Conservation (phyloP, 2,797 vertebrate genomes). For the Malurus leucopterus region DNA sequence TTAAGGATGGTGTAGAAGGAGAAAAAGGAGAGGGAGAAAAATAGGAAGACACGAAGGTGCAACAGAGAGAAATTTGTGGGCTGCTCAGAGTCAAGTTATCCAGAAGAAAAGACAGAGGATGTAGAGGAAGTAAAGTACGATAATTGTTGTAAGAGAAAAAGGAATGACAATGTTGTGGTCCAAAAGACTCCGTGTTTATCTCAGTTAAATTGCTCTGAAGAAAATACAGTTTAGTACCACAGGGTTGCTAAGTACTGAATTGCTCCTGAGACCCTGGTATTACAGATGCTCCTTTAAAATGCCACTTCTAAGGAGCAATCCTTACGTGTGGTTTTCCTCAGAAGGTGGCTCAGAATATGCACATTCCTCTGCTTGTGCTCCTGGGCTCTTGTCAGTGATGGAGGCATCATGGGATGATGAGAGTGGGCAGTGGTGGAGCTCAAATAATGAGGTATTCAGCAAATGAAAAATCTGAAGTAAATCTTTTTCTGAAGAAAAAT, state of each 20-base stretch:
- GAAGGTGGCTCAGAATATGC: background rate
- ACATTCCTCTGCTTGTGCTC: background rate
- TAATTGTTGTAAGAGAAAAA: background rate
- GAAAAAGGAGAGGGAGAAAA: rapidly evolving
- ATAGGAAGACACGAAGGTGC: background rate
- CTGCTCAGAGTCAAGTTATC: background rate
- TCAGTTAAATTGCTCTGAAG: background rate
- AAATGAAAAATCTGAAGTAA: background rate
- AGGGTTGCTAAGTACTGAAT: background rate
- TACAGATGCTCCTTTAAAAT: background rate
- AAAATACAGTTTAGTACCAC: background rate
- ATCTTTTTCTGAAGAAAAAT: too few species aligned
- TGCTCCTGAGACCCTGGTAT: background rate
- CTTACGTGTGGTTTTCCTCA: background rate
- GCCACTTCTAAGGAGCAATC: background rate
- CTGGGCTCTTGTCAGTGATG: background rate
- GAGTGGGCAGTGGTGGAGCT: rapidly evolving
- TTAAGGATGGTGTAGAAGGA: background rate
- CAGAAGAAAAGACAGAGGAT: background rate
- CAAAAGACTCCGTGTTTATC: background rate
- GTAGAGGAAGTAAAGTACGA: background rate
- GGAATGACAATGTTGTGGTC: background rate
- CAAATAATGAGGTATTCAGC: background rate
- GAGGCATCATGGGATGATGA: background rate
- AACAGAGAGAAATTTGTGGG: background rate